These are phyloP conservation scores for Damaliscus lunatus DNA, from an alignment of 2,113 vertebrate genomes.

Conservation along the genomic window DNA sequence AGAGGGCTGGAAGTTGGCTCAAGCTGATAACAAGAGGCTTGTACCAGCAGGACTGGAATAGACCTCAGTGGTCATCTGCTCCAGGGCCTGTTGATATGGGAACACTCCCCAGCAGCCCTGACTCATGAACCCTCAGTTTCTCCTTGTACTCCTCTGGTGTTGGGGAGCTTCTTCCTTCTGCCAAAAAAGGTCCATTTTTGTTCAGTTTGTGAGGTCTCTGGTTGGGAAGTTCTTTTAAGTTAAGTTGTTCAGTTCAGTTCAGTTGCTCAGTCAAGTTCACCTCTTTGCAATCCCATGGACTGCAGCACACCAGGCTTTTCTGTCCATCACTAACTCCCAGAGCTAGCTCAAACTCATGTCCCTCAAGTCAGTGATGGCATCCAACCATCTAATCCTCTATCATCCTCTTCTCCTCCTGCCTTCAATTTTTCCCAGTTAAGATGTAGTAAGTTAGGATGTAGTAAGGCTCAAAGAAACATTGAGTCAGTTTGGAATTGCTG, in stretches of 20 bases:
- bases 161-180: not conserved
- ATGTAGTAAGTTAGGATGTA: not conserved
- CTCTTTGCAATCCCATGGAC: not conserved
- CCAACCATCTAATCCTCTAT: not conserved
- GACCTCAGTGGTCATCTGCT: not conserved
- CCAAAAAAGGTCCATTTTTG: not conserved
- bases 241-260: not conserved
- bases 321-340: not conserved
- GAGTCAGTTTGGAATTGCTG: not conserved
- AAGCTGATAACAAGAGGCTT: not conserved
- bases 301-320: not conserved
- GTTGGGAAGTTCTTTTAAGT: not conserved
- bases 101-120: no score
- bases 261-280: not conserved
- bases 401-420: not conserved
- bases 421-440: not conserved
- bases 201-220: not conserved
- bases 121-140: no score
- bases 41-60: not conserved
- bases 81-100: not conserved
- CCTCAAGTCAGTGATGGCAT: not conserved
- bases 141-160: not conserved
- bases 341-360: not conserved
- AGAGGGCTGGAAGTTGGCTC: not conserved
- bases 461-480: not conserved